Evolutionary conservation across 2,888 invertebrate species (phyloP).

Genomic region (Philereme transversata): DNA sequence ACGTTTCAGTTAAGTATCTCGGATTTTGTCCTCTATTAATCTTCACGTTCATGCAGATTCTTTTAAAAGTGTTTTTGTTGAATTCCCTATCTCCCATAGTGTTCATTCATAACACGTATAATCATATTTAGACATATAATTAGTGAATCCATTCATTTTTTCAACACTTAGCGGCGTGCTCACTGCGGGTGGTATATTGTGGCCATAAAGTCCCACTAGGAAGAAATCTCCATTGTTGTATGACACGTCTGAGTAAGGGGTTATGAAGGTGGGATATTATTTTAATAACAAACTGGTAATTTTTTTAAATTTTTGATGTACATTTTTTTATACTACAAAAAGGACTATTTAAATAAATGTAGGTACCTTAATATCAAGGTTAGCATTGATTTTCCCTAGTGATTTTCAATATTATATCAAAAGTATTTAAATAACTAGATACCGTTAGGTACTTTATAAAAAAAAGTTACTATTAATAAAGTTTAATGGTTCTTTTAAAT

Average conservation of each 20-base stretch:
- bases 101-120: constrained; percentile 33
- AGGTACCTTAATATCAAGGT: too few relatives aligned
- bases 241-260: constrained; percentile 39
- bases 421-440: too few relatives aligned
- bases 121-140: constrained; percentile 46
- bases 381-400: too few relatives aligned
- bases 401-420: too few relatives aligned
- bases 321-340: background rate
- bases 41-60: background rate
- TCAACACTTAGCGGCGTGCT: constrained; percentile 53
- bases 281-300: constrained; percentile 11
- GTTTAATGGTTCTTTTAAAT: too few relatives aligned
- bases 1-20: too few relatives aligned
- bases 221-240: constrained; percentile 53
- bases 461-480: too few relatives aligned
- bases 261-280: constrained; percentile 6
- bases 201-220: constrained; percentile 67
- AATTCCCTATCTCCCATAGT: background rate
- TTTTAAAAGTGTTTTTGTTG: background rate
- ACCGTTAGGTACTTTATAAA: too few relatives aligned
- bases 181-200: constrained; percentile 77
- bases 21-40: too few relatives aligned
- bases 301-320: background rate
- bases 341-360: background rate
- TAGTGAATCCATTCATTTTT: constrained; percentile 52